A percentile compares a stretch with the other conserved stretches of the same genome.
Evolutionary conservation across 2,113 vertebrate genomes (phyloP).

Genomic region (Hemiprocne comata): DNA sequence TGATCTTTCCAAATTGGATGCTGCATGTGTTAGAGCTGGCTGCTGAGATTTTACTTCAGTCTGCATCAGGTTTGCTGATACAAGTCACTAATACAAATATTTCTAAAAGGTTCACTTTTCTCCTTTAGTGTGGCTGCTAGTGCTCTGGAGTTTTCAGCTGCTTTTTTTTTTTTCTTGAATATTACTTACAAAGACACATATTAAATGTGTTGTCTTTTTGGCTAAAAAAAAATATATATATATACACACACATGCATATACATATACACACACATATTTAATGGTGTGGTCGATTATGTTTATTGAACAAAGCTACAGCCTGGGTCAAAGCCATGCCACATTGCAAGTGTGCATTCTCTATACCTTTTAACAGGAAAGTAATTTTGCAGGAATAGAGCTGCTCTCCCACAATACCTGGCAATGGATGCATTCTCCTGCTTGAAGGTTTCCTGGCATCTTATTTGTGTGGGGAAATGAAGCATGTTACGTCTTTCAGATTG

Average conservation of each 20-base stretch:
- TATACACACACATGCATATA: too few relatives aligned
- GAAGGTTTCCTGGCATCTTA: background rate
- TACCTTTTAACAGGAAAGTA: background rate
- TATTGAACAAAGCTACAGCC: background rate
- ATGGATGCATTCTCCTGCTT: background rate
- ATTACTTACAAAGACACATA: background rate
- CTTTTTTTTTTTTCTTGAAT: background rate
- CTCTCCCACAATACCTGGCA: background rate
- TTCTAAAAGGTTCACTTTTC: background rate
- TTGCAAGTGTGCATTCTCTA: background rate
- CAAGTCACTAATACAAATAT: background rate
- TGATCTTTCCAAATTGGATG: conserved; percentile 5
- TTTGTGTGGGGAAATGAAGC: background rate
- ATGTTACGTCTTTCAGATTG: background rate
- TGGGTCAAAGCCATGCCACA: background rate
- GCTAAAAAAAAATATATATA: fast-evolving
- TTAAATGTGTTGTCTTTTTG: background rate
- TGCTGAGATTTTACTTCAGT: background rate
- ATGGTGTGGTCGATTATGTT: background rate
- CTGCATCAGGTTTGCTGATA: background rate
- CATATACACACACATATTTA: too few relatives aligned
- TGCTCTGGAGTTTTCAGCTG: background rate
- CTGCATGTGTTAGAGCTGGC: background rate
- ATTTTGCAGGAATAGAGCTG: background rate
- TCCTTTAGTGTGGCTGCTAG: background rate